Evolutionary conservation across 2,113 vertebrate species (phyloP).

Genomic region (Aptenodytes patagonicus): DNA sequence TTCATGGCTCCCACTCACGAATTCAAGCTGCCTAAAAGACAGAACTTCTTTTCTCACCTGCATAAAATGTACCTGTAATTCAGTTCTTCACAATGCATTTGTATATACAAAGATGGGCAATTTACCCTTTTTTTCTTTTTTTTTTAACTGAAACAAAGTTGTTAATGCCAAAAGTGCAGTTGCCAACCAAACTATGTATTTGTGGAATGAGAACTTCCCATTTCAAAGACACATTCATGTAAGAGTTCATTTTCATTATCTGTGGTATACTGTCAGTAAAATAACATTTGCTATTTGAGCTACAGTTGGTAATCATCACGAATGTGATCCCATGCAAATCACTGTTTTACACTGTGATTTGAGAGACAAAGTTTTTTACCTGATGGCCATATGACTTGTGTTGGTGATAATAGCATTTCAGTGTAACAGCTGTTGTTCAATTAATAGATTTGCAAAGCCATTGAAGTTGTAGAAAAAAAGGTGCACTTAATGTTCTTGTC

Average conservation of each 20-base stretch:
- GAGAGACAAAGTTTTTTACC: background rate
- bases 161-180: background rate
- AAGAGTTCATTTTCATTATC: background rate
- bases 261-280: background rate
- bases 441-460: background rate
- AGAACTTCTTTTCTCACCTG: background rate
- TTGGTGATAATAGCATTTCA: background rate
- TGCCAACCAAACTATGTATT: background rate
- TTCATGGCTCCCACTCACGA: accelerated
- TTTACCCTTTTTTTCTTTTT: background rate
- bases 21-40: background rate
- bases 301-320: background rate
- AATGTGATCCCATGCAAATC: background rate
- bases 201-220: background rate
- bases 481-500: background rate
- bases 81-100: background rate
- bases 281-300: background rate
- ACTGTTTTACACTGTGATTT: background rate
- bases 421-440: background rate
- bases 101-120: accelerated
- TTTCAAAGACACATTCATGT: background rate
- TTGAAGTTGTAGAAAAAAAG: background rate
- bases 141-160: background rate
- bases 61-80: background rate
- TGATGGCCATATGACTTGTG: background rate